A percentile compares a stretch with the other conserved stretches of the same genome.
Conservation (phyloP, 1,140 invertebrate genomes). For the Cyrtorhinus lividipennis region DNA sequence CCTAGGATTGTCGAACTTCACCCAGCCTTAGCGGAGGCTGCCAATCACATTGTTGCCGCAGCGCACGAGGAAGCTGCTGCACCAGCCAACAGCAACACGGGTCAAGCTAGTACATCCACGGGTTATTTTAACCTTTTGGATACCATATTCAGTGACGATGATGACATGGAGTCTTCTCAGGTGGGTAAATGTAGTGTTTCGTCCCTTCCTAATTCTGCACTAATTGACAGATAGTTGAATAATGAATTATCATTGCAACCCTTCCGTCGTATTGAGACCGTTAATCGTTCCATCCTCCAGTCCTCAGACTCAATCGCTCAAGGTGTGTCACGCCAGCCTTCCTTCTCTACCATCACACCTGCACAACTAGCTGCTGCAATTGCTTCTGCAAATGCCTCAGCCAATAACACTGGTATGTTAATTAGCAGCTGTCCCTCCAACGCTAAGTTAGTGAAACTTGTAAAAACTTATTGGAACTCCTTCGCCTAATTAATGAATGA, state of each 20-base stretch:
- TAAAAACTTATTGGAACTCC: no score
- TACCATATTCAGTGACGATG: constrained; percentile 37
- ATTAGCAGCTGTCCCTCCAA: no score
- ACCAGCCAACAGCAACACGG: constrained; percentile 11
- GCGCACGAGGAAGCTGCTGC: constrained; percentile 35
- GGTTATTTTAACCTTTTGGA: constrained; percentile 36
- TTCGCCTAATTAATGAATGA: constrained; percentile 5
- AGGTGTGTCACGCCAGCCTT: constrained; percentile 28
- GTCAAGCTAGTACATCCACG: constrained; percentile 27
- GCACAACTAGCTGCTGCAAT: constrained; percentile 37
- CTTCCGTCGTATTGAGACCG: neutral
- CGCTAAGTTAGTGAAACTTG: no score
- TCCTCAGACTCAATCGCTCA: constrained; percentile 31
- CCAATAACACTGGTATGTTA: no score
- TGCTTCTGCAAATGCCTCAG: constrained; percentile 29
- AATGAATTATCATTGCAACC: neutral
- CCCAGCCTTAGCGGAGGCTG: constrained; percentile 36
- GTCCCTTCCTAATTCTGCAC: constrained; percentile 12
- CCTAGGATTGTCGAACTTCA: constrained; percentile 35
- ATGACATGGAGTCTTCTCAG: constrained; percentile 41
- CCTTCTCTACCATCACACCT: constrained; percentile 32
- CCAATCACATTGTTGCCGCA: constrained; percentile 35
- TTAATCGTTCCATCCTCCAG: constrained; percentile 14
- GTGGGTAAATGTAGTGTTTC: constrained; percentile 21
- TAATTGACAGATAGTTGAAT: no score